A percentile compares a stretch with the other conserved stretches of the same genome.
phyloP scores from a whole-genome alignment of 2,113 vertebrate genomes.

The Ochotona curzoniae region DNA sequence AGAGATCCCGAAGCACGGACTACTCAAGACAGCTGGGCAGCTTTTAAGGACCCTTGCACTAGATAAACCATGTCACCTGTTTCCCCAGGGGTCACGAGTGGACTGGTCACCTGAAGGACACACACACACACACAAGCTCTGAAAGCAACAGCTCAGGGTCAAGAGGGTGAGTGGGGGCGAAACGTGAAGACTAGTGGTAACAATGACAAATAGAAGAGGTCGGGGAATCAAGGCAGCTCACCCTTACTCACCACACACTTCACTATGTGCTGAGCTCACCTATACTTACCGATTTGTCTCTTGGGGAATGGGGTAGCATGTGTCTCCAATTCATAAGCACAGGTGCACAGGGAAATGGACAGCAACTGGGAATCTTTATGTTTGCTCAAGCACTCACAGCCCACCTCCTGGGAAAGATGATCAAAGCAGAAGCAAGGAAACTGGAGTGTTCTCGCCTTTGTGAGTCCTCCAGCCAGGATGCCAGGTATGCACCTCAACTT shows the following conservation, averaged over 20 bases:
- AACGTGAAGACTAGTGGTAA: accelerated
- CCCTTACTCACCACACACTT: background rate
- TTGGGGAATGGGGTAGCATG: background rate
- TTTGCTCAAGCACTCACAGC: background rate
- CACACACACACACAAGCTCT: background rate
- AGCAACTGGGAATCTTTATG: background rate
- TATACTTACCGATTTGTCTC: background rate
- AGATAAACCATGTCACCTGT: background rate
- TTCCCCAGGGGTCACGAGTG: background rate
- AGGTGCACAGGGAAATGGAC: background rate
- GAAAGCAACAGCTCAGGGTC: background rate
- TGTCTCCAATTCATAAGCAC: background rate
- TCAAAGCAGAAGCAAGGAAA: background rate
- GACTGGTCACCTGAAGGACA: background rate
- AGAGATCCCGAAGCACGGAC: background rate
- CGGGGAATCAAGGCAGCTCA: background rate
- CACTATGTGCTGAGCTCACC: background rate
- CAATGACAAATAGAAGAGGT: background rate
- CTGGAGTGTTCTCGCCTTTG: background rate
- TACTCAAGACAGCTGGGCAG: background rate
- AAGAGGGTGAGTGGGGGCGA: background rate
- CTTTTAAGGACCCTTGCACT: background rate
- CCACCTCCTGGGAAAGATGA: background rate
- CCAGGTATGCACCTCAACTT: background rate
- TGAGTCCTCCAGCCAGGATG: background rate